Evolutionary conservation across 2,888 invertebrate genomes (phyloP).

Genomic region (Lithophane leautieri): DNA sequence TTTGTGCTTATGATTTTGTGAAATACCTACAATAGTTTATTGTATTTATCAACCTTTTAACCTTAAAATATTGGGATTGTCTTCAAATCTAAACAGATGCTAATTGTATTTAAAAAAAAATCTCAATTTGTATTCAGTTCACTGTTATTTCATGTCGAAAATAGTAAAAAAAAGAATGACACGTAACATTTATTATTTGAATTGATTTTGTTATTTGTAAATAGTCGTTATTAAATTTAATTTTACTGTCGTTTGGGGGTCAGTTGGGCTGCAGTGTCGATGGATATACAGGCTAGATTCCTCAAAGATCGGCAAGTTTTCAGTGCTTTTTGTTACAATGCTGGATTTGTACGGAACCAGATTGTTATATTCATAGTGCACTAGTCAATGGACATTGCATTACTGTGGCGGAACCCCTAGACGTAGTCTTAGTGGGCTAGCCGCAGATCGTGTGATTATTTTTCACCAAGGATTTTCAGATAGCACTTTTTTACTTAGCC

Average conservation of each 20-base stretch:
- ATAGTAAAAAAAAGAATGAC: constrained; percentile 38
- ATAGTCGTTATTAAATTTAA: constrained; percentile 51
- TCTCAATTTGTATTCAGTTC: constrained; percentile 13
- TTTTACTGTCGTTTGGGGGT: constrained; percentile 45
- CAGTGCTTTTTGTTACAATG: constrained; percentile 61
- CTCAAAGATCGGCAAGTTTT: constrained; percentile 60
- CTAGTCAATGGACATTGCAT: constrained; percentile 51
- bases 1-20: constrained; percentile 14
- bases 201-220: constrained; percentile 61
- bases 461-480: constrained; percentile 61
- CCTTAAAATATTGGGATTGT: background rate
- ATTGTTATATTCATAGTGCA: constrained; percentile 54
- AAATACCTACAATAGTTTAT: constrained; percentile 9
- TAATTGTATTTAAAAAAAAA: constrained; percentile 11
- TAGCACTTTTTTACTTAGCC: constrained; percentile 66
- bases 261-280: constrained; percentile 44
- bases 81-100: constrained; percentile 1
- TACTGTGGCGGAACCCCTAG: constrained; percentile 78
- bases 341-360: constrained; percentile 60
- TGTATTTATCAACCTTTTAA: background rate
- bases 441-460: constrained; percentile 67
- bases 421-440: constrained; percentile 78
- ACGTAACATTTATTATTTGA: constrained; percentile 44
- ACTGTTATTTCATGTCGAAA: constrained; percentile 22
- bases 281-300: constrained; percentile 43